Evolutionary conservation across 2,797 vertebrate genomes (phyloP), one percentile per base, ranked within the genome.

Genomic region (Muscicapa striata): DNA sequence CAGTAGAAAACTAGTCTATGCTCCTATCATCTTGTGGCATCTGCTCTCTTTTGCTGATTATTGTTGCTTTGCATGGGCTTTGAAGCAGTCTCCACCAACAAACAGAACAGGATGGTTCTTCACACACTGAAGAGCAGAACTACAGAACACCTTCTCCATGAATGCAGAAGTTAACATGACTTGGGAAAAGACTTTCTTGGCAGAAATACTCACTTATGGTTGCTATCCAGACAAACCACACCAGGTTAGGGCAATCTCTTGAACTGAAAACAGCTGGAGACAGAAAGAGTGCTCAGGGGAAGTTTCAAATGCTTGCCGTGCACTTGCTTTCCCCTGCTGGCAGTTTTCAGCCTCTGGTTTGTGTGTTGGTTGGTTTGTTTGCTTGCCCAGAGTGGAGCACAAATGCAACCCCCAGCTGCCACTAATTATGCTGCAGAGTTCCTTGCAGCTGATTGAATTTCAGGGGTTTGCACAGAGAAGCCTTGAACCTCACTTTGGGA

Each of bases 71-170:
- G 40, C 32, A 5, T 1, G 3, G 64, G 11, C 21, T 89, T 90
- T 91, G 66, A 81, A 83, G 66, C 43, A 62, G 19, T 43, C 11
- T 75, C 58, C 14, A 40, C 22, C 4, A 6, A 54, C 54, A 81
- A 74, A 81, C 6, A 75, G 48, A 72, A 54, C 0, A 0, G 34
- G 7, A 15, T 40, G 16, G 48, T 17, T 70, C 57, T 63, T 73
- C 55, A 67, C 41, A 55, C 17, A 10, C 16, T 32, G 46, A 78
- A 66, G 22, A 73, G 55, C 55, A 66, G 23, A 70, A 34, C 63
- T 63, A 24, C 15, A 32, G 48, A 87, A 58, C 0, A 0, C 18
- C 29, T 69, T 52, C 41, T 57, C 41, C 3, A 0, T 0, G 0
- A 51, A 64, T 77, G 51, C 16, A 64, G 54, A 84, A 70, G 24